Base-by-base conservation (phyloP, 2,888 invertebrate genomes). In the Drosophila niveifrons region DNA sequence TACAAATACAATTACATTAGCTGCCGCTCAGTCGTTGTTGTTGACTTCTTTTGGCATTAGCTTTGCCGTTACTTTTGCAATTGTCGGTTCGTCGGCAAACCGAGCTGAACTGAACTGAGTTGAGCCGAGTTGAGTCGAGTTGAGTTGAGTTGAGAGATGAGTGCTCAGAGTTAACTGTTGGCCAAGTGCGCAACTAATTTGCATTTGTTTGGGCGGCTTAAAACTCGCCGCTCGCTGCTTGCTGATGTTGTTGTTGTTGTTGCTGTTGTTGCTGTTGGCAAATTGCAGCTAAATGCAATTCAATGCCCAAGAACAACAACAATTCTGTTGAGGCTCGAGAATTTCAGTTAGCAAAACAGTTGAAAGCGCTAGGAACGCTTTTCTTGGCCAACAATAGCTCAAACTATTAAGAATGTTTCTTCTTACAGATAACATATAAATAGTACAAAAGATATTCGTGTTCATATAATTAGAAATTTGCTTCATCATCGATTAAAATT, bases 1-100 rank as follows among this genome's bases (percentile, higher is more conserved):
- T 86, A 88, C 89, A 88, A 88, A 82, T 79, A 84, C 85, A 88
- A 89, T 88, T 79, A 85, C 89, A 84, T 78, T 79, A 78, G 74
- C 82, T 52, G 58, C 17, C 15, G 56, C 44, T 57, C 56, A 47
- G 46, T 41, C 57, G 66, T 63, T 75, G 62, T 69, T 65, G 50
- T 41, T 41, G 13, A 41, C 39, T 41, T 41, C 56, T 71, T 69
- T 53, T 58, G 72, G 80, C 51, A 53, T 66, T 61, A 62, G 64
- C 69, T 68, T 48, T 76, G 77, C 80, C 78, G 78, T 78, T 78
- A 78, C 68, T 78, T 80, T 78, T 65, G 78, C 80, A 78, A 80
- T 68, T 59, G 66, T 62, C 59, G 73, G 36, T n/a, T 46, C 41
- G 39, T 28, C 15, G 50, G 55, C 34, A 41, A 23, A 18, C 15